Conservation (phyloP, 2,113 vertebrate genomes). For the Tachysurus vachellii region DNA sequence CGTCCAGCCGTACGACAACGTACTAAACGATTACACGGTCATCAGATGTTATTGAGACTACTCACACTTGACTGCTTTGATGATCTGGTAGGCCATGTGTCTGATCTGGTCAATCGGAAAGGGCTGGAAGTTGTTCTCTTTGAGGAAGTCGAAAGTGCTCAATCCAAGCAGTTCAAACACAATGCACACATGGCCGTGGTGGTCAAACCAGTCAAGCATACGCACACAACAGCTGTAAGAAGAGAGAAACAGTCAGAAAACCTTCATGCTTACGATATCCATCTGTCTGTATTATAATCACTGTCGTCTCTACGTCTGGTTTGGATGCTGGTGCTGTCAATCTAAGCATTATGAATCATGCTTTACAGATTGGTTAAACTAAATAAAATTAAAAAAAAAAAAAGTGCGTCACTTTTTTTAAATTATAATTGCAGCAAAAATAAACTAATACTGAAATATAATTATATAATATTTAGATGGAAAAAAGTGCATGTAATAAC, state of each 20-base stretch:
- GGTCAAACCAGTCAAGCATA: conserved; percentile 97
- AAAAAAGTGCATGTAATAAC: not conserved
- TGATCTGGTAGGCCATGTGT: conserved; percentile 92
- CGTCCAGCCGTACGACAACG: not conserved
- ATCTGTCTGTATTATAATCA: not conserved
- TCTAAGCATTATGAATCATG: not conserved
- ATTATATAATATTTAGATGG: not conserved
- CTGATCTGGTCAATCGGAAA: conserved; percentile 91
- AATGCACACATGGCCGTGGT: conserved; percentile 93
- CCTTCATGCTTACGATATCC: not conserved
- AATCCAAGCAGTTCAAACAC: conserved; percentile 93
- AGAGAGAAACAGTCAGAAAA: not conserved
- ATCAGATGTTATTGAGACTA: conserved; percentile 50
- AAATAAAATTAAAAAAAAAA: too few species aligned
- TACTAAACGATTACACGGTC: not conserved
- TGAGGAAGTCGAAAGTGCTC: conserved; percentile 96
- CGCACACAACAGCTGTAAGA: conserved; percentile 86
- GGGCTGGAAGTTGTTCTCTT: conserved; percentile 94
- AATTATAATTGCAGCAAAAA: too few species aligned
- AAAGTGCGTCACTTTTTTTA: too few species aligned
- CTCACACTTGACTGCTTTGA: conserved; percentile 90
- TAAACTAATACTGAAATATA: too few species aligned
- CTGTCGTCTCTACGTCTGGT: not conserved
- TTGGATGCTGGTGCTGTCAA: not conserved
- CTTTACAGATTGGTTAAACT: not conserved